A percentile compares a stretch with the other conserved stretches of the same genome.
Evolutionary conservation across 2,113 vertebrate species (phyloP).

Genomic region (Lampris megalopsis): DNA sequence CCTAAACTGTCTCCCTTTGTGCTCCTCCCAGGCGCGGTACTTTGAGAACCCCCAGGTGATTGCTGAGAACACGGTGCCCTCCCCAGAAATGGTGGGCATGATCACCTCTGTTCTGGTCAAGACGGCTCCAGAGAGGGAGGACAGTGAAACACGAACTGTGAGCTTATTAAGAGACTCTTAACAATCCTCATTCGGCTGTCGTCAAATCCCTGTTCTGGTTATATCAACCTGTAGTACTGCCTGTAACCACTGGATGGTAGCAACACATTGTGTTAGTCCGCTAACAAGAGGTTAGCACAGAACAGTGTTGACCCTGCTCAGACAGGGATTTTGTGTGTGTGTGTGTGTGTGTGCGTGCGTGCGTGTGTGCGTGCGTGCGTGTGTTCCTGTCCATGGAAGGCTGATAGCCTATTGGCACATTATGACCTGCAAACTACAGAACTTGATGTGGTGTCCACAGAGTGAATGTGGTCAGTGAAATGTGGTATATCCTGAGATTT

Average conservation of each 20-base stretch:
- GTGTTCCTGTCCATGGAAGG: too few relatives aligned
- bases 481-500: too few relatives aligned
- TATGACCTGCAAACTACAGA: too few relatives aligned
- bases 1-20: not conserved
- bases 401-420: too few relatives aligned
- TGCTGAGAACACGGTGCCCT: constrained; percentile 94
- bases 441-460: too few relatives aligned
- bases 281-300: not conserved
- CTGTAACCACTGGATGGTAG: constrained; percentile 62
- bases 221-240: not conserved
- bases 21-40: constrained; percentile 87
- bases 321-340: not conserved
- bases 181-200: not conserved
- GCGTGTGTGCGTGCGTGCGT: too few relatives aligned
- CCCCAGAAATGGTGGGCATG: constrained; percentile 98
- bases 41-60: constrained; percentile 99
- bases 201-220: not conserved
- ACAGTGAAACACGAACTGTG: constrained; percentile 96
- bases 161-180: constrained; percentile 44
- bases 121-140: constrained; percentile 94
- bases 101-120: constrained; percentile 96
- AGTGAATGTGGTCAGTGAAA: too few relatives aligned
- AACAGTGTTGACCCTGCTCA: not conserved
- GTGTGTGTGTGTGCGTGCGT: too few relatives aligned
- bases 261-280: constrained; percentile 4